Base-by-base conservation (phyloP, 2,888 invertebrate genomes). In the Drosophila cracens region DNA sequence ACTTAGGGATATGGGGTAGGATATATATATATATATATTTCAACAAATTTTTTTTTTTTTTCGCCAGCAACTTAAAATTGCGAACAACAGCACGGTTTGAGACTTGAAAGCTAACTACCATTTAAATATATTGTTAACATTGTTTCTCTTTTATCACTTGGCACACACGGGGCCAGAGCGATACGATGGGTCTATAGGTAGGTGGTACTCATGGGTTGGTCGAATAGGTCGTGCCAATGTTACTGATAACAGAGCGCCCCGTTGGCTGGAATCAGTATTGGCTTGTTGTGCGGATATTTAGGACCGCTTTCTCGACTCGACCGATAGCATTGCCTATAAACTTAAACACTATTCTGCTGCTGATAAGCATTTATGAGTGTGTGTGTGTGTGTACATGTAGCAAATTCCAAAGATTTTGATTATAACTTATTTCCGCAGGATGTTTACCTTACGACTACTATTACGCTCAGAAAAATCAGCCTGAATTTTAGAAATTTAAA, bases 81-180 rank as follows among this genome's bases (percentile, higher is more conserved):
- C n/a, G 58, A 67, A 61, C 74, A 79, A 89, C 75, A 80, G 83
- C 73, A 67, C 81, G 49, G 70, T 56, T 79, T 81, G 82, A 85
- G 79, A 70, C 72, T 81, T 76, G 67, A 88, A 88, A 70, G 73
- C 76, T 62, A 83, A 91, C 91, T 92, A 92, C 76, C 88, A 90
- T 86, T 91, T 88, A 86, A 82, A 85, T 85, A 83, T 78, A 86
- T 66, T 87, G 84, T 90, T 87, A 91, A 89, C 89, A 82, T 81
- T 81, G 74, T 77, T 82, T 67, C 69, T 58, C 77, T 81, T 76
- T 91, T 91, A 84, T 79, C 87, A 82, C 68, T 72, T 63, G 60
- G 67, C 68, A 31, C 31, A 68, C 69, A 49, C 40, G 40, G 54
- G 16, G 43, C 63, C 21, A 40, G 57, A 69, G 21, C 56, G 70